A percentile compares a stretch with the other conserved stretches of the same genome.
These are phyloP conservation scores for Ditylenchus weischeri DNA, from an alignment of 2,888 invertebrate species.

Conservation along the genomic window DNA sequence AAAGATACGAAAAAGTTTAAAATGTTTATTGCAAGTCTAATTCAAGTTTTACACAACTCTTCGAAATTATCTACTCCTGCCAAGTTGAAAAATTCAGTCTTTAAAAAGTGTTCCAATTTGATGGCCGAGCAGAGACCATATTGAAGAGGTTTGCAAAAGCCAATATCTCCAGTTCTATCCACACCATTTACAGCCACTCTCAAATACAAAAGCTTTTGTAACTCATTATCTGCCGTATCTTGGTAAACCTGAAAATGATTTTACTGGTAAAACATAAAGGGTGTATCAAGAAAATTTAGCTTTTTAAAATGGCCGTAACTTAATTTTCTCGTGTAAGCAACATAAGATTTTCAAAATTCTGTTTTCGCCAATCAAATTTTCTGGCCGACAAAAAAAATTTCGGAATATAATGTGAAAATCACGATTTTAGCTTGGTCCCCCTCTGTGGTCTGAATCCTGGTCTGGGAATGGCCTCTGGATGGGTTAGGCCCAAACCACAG, in stretches of 20 bases:
- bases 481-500: too few species aligned
- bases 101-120: neutral
- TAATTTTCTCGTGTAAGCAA: too few species aligned
- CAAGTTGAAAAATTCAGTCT: neutral
- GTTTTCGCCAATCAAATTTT: too few species aligned
- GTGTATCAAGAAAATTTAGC: neutral
- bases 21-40: too few species aligned
- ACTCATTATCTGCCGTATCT: neutral
- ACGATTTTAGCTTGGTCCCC: too few species aligned
- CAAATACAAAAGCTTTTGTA: neutral
- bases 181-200: neutral
- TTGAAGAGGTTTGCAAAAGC: conserved; percentile 1
- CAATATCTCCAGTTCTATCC: conserved; percentile 3
- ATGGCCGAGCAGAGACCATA: neutral
- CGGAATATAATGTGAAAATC: too few species aligned
- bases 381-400: too few species aligned
- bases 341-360: too few species aligned
- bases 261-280: neutral
- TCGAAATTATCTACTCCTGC: neutral
- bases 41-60: neutral
- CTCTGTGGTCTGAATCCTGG: too few species aligned
- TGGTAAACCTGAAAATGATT: neutral
- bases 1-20: too few species aligned
- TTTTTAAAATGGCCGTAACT: neutral
- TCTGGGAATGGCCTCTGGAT: too few species aligned